phyloP scores from a whole-genome alignment of 1,140 invertebrate genomes.

The Drosophila arawakana region DNA sequence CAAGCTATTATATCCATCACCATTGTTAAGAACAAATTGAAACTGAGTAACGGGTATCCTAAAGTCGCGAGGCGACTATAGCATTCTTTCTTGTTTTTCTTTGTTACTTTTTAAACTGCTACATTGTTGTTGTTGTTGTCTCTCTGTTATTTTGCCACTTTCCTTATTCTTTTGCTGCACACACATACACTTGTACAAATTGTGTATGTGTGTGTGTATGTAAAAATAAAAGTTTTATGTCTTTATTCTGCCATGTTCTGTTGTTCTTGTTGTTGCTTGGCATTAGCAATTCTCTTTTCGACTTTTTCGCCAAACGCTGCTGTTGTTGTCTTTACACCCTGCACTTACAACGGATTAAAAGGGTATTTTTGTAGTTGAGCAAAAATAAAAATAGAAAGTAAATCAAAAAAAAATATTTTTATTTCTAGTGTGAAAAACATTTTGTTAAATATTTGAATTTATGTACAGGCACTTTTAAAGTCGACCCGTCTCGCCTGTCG shows the following conservation, averaged over 20 bases:
- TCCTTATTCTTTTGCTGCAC: slow-evolving; percentile 29
- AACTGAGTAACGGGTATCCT: too few relatives aligned
- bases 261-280: slow-evolving; percentile 22
- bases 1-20: too few relatives aligned
- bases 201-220: background rate
- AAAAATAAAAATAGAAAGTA: background rate
- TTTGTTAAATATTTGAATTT: too few relatives aligned
- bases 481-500: background rate
- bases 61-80: too few relatives aligned
- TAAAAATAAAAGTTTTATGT: slow-evolving; percentile 43
- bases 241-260: slow-evolving; percentile 25
- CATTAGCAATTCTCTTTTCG: slow-evolving; percentile 58
- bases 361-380: too few relatives aligned
- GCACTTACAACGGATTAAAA: background rate
- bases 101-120: slow-evolving; percentile 16
- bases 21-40: too few relatives aligned
- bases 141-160: slow-evolving; percentile 41
- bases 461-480: background rate
- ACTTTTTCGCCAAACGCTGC: slow-evolving; percentile 42
- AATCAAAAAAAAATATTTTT: too few relatives aligned
- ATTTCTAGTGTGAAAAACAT: too few relatives aligned
- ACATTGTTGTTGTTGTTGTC: slow-evolving; percentile 10
- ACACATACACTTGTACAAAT: background rate
- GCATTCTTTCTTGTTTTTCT: too few relatives aligned
- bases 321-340: slow-evolving; percentile 7